A percentile compares a stretch with the other conserved stretches of the same genome.
Evolutionary conservation across 1,140 invertebrate genomes (phyloP).

Genomic region (Zaprionus taronus): DNA sequence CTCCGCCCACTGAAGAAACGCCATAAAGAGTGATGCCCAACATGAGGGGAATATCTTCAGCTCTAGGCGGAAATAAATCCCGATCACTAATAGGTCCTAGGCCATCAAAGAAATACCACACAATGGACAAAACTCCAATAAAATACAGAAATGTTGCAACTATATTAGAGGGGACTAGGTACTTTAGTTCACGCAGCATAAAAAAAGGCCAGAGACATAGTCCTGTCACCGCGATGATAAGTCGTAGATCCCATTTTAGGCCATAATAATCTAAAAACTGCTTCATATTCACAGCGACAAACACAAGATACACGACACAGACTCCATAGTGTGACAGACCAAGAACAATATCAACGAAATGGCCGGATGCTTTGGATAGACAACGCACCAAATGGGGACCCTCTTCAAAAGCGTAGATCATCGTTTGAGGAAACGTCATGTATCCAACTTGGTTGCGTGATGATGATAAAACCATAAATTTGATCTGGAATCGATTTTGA

Average conservation of each 20-base stretch:
- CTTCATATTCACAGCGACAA: conserved; percentile 31
- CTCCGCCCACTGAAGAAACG: conserved; percentile 50
- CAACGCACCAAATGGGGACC: conserved; percentile 28
- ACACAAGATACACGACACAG: conserved; percentile 46
- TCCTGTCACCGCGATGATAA: conserved; percentile 23
- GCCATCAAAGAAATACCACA: background rate
- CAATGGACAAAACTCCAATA: conserved; percentile 8
- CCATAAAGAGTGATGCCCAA: conserved; percentile 46
- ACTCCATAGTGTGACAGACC: conserved; percentile 30
- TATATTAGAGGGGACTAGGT: conserved; percentile 42
- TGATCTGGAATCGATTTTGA: conserved; percentile 12
- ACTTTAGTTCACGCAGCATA: conserved; percentile 39
- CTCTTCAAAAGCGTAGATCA: conserved; percentile 33
- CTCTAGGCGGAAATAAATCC: conserved; percentile 11
- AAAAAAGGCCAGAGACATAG: conserved; percentile 9
- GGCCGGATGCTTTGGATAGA: background rate
- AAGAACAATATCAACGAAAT: conserved; percentile 34
- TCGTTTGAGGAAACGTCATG: conserved; percentile 32
- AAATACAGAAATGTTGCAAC: conserved; percentile 17
- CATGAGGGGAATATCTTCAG: background rate
- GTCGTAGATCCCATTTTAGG: background rate
- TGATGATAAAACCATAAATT: conserved; percentile 40
- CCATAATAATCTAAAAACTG: conserved; percentile 21
- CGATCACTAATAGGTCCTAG: conserved; percentile 20
- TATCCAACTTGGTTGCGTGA: conserved; percentile 26